Evolutionary conservation across 1,140 invertebrate species (phyloP).

Genomic region (Dolichoris vasculosae): DNA sequence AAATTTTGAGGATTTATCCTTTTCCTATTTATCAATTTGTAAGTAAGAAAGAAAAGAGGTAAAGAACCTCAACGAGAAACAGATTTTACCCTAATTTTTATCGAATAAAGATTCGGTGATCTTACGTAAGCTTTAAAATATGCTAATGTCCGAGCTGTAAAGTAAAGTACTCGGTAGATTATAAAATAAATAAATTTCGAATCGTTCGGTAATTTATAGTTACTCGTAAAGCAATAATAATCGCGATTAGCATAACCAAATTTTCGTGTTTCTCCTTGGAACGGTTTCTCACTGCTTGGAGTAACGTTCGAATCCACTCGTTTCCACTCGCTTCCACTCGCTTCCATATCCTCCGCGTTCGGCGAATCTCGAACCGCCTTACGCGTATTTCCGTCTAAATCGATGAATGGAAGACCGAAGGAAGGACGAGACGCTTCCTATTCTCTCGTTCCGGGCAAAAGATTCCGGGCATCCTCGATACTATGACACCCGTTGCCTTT

Average conservation of each 20-base stretch:
- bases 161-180: background rate
- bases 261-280: no score
- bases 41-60: no score
- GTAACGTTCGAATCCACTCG: no score
- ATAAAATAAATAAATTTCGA: background rate
- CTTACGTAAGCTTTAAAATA: background rate
- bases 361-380: background rate
- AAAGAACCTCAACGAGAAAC: no score
- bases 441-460: background rate
- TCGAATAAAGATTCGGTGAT: background rate
- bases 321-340: no score
- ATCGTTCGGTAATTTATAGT: background rate
- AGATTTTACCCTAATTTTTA: no score
- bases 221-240: background rate
- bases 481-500: background rate
- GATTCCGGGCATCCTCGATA: background rate
- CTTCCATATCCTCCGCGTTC: background rate
- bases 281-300: no score
- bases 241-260: background rate
- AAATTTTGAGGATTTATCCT: no score
- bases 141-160: background rate
- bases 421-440: background rate
- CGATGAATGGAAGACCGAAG: slow-evolving; percentile 1
- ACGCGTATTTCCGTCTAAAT: background rate
- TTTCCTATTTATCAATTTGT: no score